A percentile compares a stretch with the other conserved stretches of the same genome.
Evolutionary conservation across 1,140 invertebrate species (phyloP).

Genomic region (Notospermus geniculatus): DNA sequence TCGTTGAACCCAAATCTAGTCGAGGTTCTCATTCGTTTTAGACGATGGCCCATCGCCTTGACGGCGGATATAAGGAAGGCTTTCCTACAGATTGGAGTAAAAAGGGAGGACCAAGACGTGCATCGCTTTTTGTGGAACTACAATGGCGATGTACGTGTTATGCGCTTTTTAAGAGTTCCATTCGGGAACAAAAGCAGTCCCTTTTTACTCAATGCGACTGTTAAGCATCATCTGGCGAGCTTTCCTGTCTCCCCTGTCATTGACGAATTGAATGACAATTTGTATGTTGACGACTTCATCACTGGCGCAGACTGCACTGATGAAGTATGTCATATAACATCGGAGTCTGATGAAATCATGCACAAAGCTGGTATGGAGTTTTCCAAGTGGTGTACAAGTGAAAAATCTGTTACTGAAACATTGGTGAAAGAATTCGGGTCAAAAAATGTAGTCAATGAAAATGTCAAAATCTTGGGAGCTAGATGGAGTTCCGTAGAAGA

Average conservation of each 20-base stretch:
- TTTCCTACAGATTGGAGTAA: conserved; percentile 16
- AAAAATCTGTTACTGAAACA: no score
- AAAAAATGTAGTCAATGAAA: no score
- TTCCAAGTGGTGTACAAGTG: no score
- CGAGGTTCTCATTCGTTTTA: conserved; percentile 10
- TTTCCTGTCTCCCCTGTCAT: conserved; percentile 21
- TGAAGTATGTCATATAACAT: no score
- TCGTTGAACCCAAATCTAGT: conserved; percentile 15
- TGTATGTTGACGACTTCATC: no score
- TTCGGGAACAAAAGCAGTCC: conserved; percentile 14
- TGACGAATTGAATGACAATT: conserved; percentile 39
- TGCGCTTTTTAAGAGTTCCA: conserved; percentile 9
- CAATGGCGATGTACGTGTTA: neutral
- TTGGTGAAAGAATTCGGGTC: no score
- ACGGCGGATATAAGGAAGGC: conserved; percentile 16
- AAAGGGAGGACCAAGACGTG: conserved; percentile 10
- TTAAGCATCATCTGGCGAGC: conserved; percentile 36
- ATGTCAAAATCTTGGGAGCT: no score
- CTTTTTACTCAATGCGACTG: conserved; percentile 13
- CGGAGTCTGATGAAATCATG: no score
- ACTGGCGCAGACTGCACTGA: no score
- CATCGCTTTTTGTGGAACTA: conserved; percentile 14
- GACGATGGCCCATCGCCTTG: conserved; percentile 3
- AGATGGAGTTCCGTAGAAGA: no score
- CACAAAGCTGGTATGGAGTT: no score